Conservation (phyloP, 37 sponge, comb jelly and placozoan species). For the Oscarella lobularis region DNA sequence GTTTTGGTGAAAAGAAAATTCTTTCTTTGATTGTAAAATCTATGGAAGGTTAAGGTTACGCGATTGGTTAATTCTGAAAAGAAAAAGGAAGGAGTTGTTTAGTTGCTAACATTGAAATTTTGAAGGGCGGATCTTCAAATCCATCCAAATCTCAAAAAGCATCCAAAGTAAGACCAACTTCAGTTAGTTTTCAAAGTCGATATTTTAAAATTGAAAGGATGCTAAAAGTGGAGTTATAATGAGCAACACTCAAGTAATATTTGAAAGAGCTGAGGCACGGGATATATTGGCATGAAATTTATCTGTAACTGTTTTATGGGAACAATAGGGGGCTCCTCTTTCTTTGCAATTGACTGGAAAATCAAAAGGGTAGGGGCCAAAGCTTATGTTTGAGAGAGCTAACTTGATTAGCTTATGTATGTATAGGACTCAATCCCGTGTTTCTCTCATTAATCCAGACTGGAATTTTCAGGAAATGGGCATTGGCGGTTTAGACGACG, state of each 20-base stretch:
- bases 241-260: constrained; percentile 2
- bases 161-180: not conserved
- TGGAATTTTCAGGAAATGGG: constrained; percentile 97
- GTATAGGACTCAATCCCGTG: not conserved
- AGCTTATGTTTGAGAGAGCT: too few species aligned
- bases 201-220: not conserved
- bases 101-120: not conserved
- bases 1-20: not conserved
- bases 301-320: not conserved
- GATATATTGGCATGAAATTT: not conserved
- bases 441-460: constrained; percentile 82
- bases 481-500: constrained; percentile 85
- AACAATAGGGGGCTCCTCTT: not conserved
- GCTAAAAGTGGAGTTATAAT: constrained; percentile 8
- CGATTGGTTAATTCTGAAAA: too few species aligned
- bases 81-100: too few species aligned
- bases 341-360: constrained; percentile 17
- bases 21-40: not conserved
- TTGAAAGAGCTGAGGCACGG: constrained; percentile 13
- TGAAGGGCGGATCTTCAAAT: not conserved
- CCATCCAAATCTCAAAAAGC: not conserved
- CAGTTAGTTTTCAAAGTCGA: not conserved
- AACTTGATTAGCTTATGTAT: not conserved
- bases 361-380: constrained; percentile 8
- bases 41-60: not conserved